phyloP scores from a whole-genome alignment of 2,797 vertebrate genomes.

The Cetoscarus ocellatus region DNA sequence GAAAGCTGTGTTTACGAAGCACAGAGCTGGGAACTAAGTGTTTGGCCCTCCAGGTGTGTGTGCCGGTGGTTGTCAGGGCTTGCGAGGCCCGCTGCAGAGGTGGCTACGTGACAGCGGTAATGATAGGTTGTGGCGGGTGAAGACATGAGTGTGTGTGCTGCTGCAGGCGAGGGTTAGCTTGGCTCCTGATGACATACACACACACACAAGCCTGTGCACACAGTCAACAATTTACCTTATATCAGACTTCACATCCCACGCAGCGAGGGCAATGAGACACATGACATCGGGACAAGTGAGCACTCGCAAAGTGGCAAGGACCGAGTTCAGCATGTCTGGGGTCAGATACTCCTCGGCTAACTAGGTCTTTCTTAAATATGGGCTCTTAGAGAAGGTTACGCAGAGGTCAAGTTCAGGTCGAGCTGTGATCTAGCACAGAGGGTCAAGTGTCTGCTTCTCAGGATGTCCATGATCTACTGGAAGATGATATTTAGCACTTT shows the following conservation, averaged over 20 bases:
- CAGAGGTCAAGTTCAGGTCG: conserved; percentile 71
- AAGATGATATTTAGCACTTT: too few species aligned
- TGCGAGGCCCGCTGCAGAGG: conserved; percentile 76
- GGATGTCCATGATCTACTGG: not conserved
- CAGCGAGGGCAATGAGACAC: conserved; percentile 81
- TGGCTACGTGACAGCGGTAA: conserved; percentile 82
- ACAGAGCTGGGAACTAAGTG: conserved; percentile 78
- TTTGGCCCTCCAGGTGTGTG: conserved; percentile 82
- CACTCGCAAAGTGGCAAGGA: conserved; percentile 64
- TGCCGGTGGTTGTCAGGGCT: conserved; percentile 79
- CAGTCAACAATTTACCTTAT: conserved; percentile 77
- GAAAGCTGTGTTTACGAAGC: conserved; percentile 69
- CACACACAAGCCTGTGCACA: conserved; percentile 34
- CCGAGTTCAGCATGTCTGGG: conserved; percentile 47
- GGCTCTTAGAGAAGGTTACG: conserved; percentile 46
- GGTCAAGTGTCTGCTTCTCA: conserved; percentile 51
- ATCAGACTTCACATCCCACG: conserved; percentile 87
- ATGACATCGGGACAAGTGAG: conserved; percentile 78
- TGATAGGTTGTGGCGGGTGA: conserved; percentile 84
- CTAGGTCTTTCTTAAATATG: conserved; percentile 31
- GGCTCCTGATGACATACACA: conserved; percentile 57
- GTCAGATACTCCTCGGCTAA: conserved; percentile 59
- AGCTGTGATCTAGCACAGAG: conserved; percentile 24
- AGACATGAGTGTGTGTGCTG: conserved; percentile 73
- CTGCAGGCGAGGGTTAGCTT: conserved; percentile 72